Conservation (phyloP, 2,113 vertebrate species). For the Hemiprocne comata region DNA sequence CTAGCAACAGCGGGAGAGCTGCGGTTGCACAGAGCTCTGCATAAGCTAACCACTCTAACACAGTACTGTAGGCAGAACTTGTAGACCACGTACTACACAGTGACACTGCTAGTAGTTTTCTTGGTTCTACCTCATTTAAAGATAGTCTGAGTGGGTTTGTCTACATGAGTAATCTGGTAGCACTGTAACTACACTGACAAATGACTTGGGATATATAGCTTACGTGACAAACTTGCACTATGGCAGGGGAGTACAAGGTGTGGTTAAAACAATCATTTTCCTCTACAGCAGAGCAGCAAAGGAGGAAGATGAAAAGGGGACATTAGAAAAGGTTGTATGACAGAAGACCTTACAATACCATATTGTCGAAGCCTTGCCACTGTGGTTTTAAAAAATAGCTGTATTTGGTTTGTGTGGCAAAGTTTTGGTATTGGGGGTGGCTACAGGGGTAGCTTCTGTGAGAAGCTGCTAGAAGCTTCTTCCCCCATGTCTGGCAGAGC, state of each 20-base stretch:
- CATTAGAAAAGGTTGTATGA: not conserved
- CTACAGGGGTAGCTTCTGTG: not conserved
- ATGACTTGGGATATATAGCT: not conserved
- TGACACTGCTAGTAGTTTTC: constrained; percentile 34
- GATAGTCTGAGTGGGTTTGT: constrained; percentile 28
- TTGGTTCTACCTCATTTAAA: constrained; percentile 18
- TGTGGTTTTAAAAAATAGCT: not conserved
- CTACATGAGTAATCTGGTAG: not conserved
- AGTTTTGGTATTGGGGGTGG: not conserved
- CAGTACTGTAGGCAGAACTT: constrained; percentile 22
- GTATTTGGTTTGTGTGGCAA: not conserved
- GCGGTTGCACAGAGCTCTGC: constrained; percentile 31
- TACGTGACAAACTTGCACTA: not conserved
- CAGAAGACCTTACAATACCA: not conserved
- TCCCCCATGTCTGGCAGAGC: not conserved
- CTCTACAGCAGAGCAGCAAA: not conserved
- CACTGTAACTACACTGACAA: not conserved
- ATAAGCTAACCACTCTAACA: constrained; percentile 47
- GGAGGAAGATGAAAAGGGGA: not conserved
- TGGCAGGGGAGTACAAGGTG: not conserved
- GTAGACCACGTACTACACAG: constrained; percentile 34
- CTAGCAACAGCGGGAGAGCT: not conserved
- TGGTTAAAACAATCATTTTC: not conserved
- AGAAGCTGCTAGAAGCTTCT: not conserved
- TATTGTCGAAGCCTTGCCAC: not conserved